Evolutionary conservation across 2,113 vertebrate genomes (phyloP), one percentile per base, ranked within the genome.

Genomic region (Brachypodius melanocephalos): DNA sequence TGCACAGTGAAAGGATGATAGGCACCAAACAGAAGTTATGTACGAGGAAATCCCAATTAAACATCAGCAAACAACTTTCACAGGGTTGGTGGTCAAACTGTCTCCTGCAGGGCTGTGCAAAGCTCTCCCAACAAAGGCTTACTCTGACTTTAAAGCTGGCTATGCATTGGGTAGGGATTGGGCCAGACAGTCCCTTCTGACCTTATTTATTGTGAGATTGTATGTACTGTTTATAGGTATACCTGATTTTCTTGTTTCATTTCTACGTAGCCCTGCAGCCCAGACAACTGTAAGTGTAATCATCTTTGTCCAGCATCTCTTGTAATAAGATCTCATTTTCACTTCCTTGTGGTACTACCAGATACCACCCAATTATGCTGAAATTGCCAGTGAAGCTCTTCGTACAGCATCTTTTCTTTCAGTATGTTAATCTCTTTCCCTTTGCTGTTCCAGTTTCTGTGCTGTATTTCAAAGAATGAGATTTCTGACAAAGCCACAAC

Each of bases 391-490:
- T 32, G 55, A 20, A 25, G 2, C 11, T 21, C 34, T 61, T 73
- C 12, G 24, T 0, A 1, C 51, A 34, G 32, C 17, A 24, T 7
- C 16, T 69, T 74, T 49, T 73, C 62, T 67, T 58, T 49, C 52
- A 62, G 46, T 12, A 13, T 2, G 2, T n/a, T 65, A 45, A 36
- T 48, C 14, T 57, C 38, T 49, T 65, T 74, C 34, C 25, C 59
- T 89, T 54, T 69, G 34, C 34, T 2, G 2, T 49, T 49, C 12
- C 29, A 40, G 34, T 62, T 84, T 40, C 66, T 0, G 0, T 12
- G 29, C 16, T 74, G 28, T 7, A 6, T 84, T 71, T 74, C 51
- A 57, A 85, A 89, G 51, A 45, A 79, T 0, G 17, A 66, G 36
- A n/a, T 76, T 49, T 58, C 76, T 78, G 55, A 77, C 72, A 88